Evolutionary conservation across 2,113 vertebrate genomes (phyloP).

Genomic region (Caretta caretta): DNA sequence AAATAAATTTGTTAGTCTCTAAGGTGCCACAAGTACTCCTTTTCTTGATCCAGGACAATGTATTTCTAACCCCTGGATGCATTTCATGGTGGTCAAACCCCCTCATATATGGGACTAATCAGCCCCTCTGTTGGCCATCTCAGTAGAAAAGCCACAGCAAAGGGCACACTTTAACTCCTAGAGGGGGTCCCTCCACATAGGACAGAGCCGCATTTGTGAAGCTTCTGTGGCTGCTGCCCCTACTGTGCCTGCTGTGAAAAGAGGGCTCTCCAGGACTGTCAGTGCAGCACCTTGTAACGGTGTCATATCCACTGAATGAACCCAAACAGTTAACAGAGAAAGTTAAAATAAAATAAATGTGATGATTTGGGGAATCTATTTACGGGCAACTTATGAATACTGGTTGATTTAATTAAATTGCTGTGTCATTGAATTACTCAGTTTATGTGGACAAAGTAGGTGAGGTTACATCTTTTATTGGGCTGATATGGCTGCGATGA

Average conservation of each 20-base stretch:
- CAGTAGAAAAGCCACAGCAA: conserved; percentile 10
- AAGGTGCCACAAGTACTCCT: too few relatives aligned
- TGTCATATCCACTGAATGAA: background rate
- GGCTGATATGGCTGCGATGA: background rate
- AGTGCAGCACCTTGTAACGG: background rate
- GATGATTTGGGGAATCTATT: background rate
- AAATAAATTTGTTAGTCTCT: too few relatives aligned
- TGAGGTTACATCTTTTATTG: background rate
- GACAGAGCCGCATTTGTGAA: background rate
- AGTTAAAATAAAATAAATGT: background rate
- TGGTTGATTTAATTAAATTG: background rate
- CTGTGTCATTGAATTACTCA: background rate
- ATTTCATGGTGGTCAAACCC: background rate
- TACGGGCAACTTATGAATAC: background rate
- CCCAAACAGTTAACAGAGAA: background rate
- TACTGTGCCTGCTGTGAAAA: conserved; percentile 19
- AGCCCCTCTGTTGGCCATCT: background rate
- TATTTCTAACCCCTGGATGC: background rate
- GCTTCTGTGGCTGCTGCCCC: background rate
- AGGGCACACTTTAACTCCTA: background rate
- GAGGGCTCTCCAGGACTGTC: conserved; percentile 13
- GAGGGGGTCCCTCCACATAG: conserved; percentile 7
- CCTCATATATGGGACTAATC: background rate
- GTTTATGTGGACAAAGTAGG: background rate
- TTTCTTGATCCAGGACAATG: background rate